Percentiles rank a stretch among this genome's conserved stretches.
Conservation (phyloP, 2,113 vertebrate species). For the Diadophis punctatus region DNA sequence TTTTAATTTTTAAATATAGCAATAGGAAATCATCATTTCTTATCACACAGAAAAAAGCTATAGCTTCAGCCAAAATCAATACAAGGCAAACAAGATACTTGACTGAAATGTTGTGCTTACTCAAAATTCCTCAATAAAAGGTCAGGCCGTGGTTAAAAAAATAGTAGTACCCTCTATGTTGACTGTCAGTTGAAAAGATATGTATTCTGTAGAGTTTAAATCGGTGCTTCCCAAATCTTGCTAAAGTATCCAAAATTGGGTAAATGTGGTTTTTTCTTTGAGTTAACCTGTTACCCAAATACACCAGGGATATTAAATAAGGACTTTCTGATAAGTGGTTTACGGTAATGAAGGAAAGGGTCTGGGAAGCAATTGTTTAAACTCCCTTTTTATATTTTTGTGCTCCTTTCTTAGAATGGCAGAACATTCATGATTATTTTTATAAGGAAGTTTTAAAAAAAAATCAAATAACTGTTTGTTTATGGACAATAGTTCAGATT, state of each 20-base stretch:
- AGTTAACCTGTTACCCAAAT: not conserved
- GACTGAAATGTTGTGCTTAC: not conserved
- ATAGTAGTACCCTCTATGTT: not conserved
- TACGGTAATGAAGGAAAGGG: not conserved
- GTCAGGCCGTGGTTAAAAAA: not conserved
- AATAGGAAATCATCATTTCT: not conserved
- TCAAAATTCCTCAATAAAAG: not conserved
- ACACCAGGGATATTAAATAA: not conserved
- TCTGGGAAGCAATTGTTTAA: not conserved
- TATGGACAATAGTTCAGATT: not conserved
- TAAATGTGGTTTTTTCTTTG: not conserved
- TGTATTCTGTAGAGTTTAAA: not conserved
- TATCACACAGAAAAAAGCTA: not conserved
- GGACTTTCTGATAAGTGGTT: not conserved
- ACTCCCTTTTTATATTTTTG: not conserved
- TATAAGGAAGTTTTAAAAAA: not conserved
- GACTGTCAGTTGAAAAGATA: not conserved
- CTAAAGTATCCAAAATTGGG: not conserved
- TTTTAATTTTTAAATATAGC: not conserved
- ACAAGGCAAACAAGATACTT: not conserved
- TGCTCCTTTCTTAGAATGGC: not conserved
- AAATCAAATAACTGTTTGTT: not conserved
- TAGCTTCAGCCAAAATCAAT: not conserved
- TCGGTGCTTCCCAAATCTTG: not conserved
- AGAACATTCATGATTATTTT: not conserved